A percentile compares a stretch with the other conserved stretches of the same genome.
Conservation (phyloP, 2,888 invertebrate species). For the Zygaena filipendulae region DNA sequence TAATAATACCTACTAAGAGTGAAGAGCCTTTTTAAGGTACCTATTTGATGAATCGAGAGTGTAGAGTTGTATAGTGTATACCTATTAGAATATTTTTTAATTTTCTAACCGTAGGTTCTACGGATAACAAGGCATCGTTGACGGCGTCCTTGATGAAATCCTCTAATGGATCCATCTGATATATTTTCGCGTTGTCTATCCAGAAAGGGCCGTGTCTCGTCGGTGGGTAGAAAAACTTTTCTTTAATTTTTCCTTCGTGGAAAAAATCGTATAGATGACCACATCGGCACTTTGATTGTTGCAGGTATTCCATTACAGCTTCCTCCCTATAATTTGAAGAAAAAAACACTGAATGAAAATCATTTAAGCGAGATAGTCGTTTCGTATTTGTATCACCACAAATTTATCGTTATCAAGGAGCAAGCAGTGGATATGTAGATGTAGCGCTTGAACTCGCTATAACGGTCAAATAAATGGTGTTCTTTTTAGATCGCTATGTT, state of each 20-base stretch:
- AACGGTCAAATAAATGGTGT: too few species aligned
- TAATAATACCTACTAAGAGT: too few species aligned
- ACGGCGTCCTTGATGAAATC: conserved; percentile 45
- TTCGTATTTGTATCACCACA: too few species aligned
- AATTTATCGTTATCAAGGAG: not conserved
- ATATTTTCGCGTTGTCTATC: conserved; percentile 45
- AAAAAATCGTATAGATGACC: conserved; percentile 45
- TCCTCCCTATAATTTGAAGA: conserved; percentile 29
- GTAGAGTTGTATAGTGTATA: too few species aligned
- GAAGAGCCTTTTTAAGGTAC: too few species aligned
- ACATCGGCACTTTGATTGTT: conserved; percentile 42
- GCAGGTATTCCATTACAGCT: conserved; percentile 30
- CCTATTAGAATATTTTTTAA: too few species aligned
- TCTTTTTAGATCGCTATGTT: too few species aligned
- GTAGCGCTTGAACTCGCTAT: too few species aligned
- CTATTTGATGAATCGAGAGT: too few species aligned
- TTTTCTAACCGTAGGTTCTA: conserved; percentile 28
- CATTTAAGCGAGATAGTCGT: not conserved
- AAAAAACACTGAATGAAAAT: not conserved
- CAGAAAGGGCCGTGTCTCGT: conserved; percentile 30
- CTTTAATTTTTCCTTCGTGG: conserved; percentile 27
- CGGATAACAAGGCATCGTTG: conserved; percentile 31
- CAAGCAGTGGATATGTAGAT: too few species aligned
- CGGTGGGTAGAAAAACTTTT: conserved; percentile 41
- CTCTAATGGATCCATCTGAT: conserved; percentile 40